Conservation (phyloP, 2,113 vertebrate species). For the Lutjanus erythropterus region DNA sequence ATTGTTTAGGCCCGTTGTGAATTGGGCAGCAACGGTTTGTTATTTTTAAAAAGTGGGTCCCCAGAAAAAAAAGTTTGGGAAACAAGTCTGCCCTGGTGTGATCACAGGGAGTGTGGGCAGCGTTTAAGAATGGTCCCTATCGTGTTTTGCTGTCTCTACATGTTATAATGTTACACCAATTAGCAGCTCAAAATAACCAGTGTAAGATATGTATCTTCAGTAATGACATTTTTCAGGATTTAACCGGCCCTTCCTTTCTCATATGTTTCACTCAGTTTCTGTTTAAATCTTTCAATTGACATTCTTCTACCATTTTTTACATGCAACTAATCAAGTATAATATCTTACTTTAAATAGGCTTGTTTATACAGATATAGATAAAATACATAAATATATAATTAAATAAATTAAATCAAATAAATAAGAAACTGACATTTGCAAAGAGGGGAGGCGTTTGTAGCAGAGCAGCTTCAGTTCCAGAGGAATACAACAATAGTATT, state of each 20-base stretch:
- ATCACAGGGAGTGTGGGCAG: not conserved
- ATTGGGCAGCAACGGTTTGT: too few relatives aligned
- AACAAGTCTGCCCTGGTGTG: not conserved
- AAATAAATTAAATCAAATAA: too few relatives aligned
- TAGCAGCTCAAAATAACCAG: slow-evolving; percentile 36
- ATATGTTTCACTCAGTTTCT: not conserved
- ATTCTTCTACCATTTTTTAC: not conserved
- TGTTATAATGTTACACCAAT: not conserved
- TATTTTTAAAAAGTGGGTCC: too few relatives aligned
- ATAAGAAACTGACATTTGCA: too few relatives aligned
- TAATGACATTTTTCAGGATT: not conserved
- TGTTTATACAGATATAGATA: too few relatives aligned
- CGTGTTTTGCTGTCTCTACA: slow-evolving; percentile 12
- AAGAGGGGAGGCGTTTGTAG: too few relatives aligned
- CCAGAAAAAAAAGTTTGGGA: too few relatives aligned
- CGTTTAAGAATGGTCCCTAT: slow-evolving; percentile 17
- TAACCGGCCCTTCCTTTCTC: not conserved
- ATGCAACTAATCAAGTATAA: not conserved
- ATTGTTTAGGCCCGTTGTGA: too few relatives aligned
- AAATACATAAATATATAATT: too few relatives aligned
- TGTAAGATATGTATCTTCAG: slow-evolving; percentile 18
- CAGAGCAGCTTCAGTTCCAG: too few relatives aligned
- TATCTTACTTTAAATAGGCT: not conserved
- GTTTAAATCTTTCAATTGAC: not conserved
- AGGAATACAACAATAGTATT: too few relatives aligned